A percentile compares a stretch with the other conserved stretches of the same genome.
Evolutionary conservation across 2,113 vertebrate genomes (phyloP).

Genomic region (Lycocorax pyrrhopterus): DNA sequence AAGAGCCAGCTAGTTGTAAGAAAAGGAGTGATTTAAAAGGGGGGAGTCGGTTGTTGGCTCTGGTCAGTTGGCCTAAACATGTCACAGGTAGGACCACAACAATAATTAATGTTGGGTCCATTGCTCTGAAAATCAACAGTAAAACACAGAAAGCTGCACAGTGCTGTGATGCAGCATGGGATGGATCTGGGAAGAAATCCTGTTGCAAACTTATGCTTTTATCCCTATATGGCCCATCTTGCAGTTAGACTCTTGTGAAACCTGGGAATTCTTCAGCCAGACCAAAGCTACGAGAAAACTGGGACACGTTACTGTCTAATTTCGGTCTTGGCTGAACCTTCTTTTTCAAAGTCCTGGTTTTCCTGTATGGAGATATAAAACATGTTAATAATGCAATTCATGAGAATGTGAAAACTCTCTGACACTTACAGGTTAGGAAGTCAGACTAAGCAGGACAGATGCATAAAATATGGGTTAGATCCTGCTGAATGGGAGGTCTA

Average conservation of each 20-base stretch:
- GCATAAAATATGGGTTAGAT: neutral
- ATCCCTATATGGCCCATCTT: neutral
- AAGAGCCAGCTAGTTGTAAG: neutral
- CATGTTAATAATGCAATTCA: rapidly evolving
- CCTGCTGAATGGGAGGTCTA: neutral
- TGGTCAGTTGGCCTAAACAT: neutral
- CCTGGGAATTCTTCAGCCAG: neutral
- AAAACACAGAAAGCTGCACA: neutral
- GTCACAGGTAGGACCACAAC: neutral
- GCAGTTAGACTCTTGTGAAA: neutral
- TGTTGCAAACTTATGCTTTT: neutral
- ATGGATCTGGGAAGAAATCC: neutral
- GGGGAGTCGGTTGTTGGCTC: neutral
- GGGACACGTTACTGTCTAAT: neutral
- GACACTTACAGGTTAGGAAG: neutral
- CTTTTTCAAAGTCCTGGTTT: neutral
- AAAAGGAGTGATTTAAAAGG: neutral
- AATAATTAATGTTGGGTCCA: neutral
- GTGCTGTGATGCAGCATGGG: neutral
- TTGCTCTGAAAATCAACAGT: neutral
- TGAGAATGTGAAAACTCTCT: neutral
- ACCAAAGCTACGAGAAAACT: neutral
- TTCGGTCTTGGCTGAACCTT: neutral
- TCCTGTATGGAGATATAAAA: neutral
- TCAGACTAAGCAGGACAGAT: neutral